phyloP scores from a whole-genome alignment of 2,113 vertebrate genomes.

The Cyprinus carpio region DNA sequence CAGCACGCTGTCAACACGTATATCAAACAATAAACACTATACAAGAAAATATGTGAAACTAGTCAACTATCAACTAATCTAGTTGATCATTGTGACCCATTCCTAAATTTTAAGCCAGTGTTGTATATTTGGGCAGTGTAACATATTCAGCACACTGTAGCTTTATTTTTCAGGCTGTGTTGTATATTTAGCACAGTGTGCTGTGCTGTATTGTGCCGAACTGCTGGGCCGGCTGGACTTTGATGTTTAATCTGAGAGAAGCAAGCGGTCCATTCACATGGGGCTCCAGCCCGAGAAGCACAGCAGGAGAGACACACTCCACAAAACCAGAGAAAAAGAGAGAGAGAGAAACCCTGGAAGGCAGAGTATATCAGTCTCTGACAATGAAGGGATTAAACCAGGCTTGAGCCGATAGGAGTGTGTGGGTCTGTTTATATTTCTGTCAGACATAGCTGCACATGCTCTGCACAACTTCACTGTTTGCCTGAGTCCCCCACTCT shows the following conservation, averaged over 20 bases:
- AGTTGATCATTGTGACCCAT: not conserved
- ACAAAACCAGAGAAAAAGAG: constrained; percentile 25
- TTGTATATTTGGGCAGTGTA: not conserved
- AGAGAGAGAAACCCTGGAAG: constrained; percentile 47
- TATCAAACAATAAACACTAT: not conserved
- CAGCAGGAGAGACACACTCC: constrained; percentile 56
- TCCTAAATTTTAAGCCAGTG: not conserved
- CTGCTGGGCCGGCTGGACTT: constrained; percentile 45
- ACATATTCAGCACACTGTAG: not conserved
- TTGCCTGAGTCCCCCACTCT: not conserved
- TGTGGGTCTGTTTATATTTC: constrained; percentile 27
- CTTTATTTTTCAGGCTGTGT: not conserved
- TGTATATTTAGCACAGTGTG: constrained; percentile 14
- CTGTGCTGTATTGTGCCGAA: constrained; percentile 3
- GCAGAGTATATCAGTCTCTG: constrained; percentile 61
- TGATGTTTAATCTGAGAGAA: constrained; percentile 64
- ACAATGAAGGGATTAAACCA: constrained; percentile 68
- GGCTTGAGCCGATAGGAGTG: constrained; percentile 48
- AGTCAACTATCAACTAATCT: not conserved
- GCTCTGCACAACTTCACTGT: constrained; percentile 25
- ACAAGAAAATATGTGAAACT: not conserved
- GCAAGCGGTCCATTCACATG: constrained; percentile 52
- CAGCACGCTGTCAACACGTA: not conserved
- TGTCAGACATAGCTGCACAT: constrained; percentile 35
- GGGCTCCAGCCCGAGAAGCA: constrained; percentile 54